Percentiles rank a stretch among this genome's conserved stretches.
Conservation (phyloP, 1,140 invertebrate genomes). For the Tetramorium parvispinum region DNA sequence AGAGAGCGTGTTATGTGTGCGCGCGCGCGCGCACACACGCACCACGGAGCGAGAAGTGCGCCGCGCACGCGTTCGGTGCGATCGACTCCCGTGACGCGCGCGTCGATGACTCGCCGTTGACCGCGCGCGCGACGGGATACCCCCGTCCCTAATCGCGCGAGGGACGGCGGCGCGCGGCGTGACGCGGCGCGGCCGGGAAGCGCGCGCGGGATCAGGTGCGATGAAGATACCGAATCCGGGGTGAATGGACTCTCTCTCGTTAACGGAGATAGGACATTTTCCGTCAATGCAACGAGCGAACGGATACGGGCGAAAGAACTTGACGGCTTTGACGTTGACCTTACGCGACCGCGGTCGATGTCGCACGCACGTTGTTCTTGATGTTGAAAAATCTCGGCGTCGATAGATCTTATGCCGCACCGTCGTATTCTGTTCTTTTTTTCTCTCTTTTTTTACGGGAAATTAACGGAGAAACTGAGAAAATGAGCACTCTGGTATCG, state of each 20-base stretch:
- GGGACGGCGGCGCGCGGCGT: not conserved
- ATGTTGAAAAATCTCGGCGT: not conserved
- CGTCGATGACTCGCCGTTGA: constrained; percentile 35
- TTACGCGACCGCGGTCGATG: constrained; percentile 11
- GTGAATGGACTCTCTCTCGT: constrained; percentile 61
- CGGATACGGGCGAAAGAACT: not conserved
- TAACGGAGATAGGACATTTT: constrained; percentile 60
- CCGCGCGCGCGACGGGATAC: constrained; percentile 38
- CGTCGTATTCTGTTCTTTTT: too few species aligned
- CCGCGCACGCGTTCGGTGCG: constrained; percentile 47
- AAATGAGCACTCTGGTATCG: not conserved
- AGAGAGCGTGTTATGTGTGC: not conserved
- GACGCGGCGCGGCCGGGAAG: not conserved
- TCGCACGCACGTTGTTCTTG: not conserved
- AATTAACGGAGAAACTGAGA: not conserved
- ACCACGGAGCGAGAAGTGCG: constrained; percentile 5
- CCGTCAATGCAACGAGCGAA: constrained; percentile 14
- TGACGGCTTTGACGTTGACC: constrained; percentile 34
- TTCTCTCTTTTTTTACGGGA: not conserved
- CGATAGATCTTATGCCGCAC: not conserved
- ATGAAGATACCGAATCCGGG: constrained; percentile 48
- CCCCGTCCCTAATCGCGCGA: constrained; percentile 37
- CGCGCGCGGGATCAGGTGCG: constrained; percentile 55
- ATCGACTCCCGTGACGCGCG: constrained; percentile 36
- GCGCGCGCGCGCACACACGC: not conserved